Base-by-base conservation (phyloP, 2,113 vertebrate species). In the Scophthalmus maximus region DNA sequence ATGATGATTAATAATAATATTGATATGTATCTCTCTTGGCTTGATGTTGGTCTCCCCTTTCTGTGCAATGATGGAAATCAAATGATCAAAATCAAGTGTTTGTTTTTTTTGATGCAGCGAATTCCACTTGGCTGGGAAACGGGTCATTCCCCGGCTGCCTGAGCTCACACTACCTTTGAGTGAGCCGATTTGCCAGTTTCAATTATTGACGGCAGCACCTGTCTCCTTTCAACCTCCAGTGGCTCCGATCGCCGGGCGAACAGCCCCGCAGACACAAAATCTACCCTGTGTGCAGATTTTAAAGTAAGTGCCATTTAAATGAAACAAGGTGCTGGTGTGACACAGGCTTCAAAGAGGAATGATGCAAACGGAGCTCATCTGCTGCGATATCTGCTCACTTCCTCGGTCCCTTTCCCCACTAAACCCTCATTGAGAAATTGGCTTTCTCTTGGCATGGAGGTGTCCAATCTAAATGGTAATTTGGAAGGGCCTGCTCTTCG, bases 391-490 rank as follows among this genome's bases (percentile, higher is more conserved):
- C 49, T 61, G 22, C 75, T 76, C 72, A 56, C 18, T 68, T 51
- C 42, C 17, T 42, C 71, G 10, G 11, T 59, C 18, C 65, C 23
- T 50, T 66, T 79, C 49, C 68, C 53, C 9, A 68, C 68, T 27
- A 76, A 79, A 79, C 20, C 55, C 67, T 82, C 51, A 71, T 78
- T 73, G 79, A 82, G 77, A 81, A 87, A 89, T 85, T 89, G 88
- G 82, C 83, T 88, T 84, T 89, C 81, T 88, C 76, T 83, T 90
- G 84, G 90, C 85, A 79, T 85, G 53, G 38, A 59, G 79, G 64
- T 78, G 80, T 90, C 84, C 90, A 92, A 93, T 94, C 87, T 92
- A 92, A 92, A 94, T 92, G 91, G 83, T 92, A 93, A 94, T 94
- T 82, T 82, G 51, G 51, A 65, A 72, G 72, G 70, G 68, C 42